Percentiles rank a stretch among this genome's conserved stretches.
Evolutionary conservation across 2,797 vertebrate genomes (phyloP).

Genomic region (Heterohyrax brucei): DNA sequence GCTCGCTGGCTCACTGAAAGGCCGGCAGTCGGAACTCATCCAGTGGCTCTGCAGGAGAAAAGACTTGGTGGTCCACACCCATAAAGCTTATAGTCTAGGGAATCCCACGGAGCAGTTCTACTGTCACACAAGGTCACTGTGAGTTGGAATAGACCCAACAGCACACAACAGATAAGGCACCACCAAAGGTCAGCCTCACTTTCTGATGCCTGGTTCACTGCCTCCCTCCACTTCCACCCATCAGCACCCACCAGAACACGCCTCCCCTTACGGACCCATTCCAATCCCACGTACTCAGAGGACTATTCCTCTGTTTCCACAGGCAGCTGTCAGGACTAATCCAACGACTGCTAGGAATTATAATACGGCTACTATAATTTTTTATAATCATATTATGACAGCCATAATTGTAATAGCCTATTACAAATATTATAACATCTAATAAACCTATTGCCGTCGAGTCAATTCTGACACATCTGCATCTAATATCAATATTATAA

Average conservation of each 20-base stretch:
- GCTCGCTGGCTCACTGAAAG: neutral
- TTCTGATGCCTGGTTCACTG: neutral
- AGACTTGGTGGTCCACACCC: neutral
- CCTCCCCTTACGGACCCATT: neutral
- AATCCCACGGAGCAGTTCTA: neutral
- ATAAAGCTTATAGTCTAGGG: neutral
- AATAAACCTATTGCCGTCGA: no score
- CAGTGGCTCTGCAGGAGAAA: neutral
- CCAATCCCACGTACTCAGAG: neutral
- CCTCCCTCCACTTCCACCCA: neutral
- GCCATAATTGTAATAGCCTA: no score
- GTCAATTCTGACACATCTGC: no score
- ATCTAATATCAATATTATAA: no score
- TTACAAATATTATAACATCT: no score
- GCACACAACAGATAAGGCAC: neutral
- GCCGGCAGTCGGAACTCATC: neutral
- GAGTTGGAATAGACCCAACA: neutral
- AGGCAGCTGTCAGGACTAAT: neutral
- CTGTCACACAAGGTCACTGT: neutral
- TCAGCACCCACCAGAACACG: neutral
- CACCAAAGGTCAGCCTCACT: neutral
- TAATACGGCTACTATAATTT: no score
- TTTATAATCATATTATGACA: no score
- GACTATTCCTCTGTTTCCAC: neutral
- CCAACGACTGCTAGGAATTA: rapidly evolving